phyloP scores from a whole-genome alignment of 1,140 invertebrate genomes.

The Triops longicaudatus region DNA sequence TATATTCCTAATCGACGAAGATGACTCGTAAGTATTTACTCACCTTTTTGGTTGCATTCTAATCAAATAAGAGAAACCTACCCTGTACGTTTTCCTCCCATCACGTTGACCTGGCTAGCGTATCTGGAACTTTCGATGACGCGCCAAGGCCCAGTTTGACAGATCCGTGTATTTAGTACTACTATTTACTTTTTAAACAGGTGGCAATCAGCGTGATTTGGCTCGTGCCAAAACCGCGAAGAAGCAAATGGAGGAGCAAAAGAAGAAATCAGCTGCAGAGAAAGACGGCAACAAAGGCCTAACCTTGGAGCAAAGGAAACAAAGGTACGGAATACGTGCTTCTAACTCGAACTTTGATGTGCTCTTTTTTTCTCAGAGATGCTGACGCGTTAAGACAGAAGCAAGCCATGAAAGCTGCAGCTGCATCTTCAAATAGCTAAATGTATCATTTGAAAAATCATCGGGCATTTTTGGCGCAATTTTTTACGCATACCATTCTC shows the following conservation, averaged over 20 bases:
- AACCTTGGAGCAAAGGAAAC: conserved; percentile 65
- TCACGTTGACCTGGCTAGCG: background rate
- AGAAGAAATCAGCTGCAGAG: conserved; percentile 51
- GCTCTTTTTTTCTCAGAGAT: background rate
- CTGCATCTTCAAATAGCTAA: background rate
- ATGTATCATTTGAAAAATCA: background rate
- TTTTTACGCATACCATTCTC: background rate
- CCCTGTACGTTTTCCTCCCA: background rate
- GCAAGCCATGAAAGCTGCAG: background rate
- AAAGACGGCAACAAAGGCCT: conserved; percentile 58
- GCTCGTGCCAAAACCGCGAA: conserved; percentile 72
- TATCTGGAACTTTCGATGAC: background rate
- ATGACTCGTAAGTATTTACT: background rate
- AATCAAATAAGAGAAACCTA: too few species aligned
- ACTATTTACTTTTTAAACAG: conserved; percentile 33
- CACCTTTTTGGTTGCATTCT: background rate
- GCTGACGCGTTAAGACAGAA: background rate
- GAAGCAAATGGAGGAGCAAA: conserved; percentile 58
- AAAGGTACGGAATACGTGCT: conserved; percentile 49
- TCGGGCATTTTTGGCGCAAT: conserved; percentile 2
- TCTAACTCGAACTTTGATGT: background rate
- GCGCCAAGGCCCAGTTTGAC: background rate
- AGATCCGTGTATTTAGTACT: too few species aligned
- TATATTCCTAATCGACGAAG: background rate
- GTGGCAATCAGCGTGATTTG: conserved; percentile 77